Conservation (phyloP, 2,888 invertebrate species). For the Mylabris sibirica region DNA sequence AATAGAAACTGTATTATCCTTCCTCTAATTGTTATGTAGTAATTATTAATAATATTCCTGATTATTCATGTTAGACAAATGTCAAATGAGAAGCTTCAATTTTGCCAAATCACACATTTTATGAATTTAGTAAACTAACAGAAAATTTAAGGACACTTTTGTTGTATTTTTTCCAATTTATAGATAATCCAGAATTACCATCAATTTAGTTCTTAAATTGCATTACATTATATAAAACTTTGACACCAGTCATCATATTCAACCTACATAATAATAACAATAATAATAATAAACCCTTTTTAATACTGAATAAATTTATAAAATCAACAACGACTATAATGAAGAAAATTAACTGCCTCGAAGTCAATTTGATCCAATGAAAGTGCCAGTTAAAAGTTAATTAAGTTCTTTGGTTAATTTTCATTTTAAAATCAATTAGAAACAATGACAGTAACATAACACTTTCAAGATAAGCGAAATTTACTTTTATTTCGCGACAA, state of each 20-base stretch:
- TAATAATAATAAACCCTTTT: too few relatives aligned
- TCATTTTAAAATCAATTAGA: slow-evolving; percentile 1
- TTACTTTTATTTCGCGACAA: too few relatives aligned
- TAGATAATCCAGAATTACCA: not conserved
- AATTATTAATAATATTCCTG: too few relatives aligned
- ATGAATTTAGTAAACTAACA: too few relatives aligned
- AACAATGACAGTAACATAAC: not conserved
- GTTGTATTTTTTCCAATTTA: not conserved
- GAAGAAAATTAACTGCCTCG: slow-evolving; percentile 21
- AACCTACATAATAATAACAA: slow-evolving; percentile 1
- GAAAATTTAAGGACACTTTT: too few relatives aligned
- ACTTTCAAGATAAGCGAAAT: not conserved
- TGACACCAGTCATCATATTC: not conserved
- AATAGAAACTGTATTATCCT: too few relatives aligned
- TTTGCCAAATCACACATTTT: too few relatives aligned
- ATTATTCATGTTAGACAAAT: not conserved
- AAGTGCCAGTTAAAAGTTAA: slow-evolving; percentile 1
- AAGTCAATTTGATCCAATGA: slow-evolving; percentile 17
- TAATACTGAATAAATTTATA: too few relatives aligned
- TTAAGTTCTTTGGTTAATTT: not conserved
- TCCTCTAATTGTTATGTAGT: too few relatives aligned
- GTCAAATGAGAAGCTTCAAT: too few relatives aligned
- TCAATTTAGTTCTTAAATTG: not conserved
- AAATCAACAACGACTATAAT: not conserved
- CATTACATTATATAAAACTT: not conserved